A percentile compares a stretch with the other conserved stretches of the same genome.
phyloP scores from a whole-genome alignment of 2,797 vertebrate genomes.

The Pseudochaenichthys georgianus region DNA sequence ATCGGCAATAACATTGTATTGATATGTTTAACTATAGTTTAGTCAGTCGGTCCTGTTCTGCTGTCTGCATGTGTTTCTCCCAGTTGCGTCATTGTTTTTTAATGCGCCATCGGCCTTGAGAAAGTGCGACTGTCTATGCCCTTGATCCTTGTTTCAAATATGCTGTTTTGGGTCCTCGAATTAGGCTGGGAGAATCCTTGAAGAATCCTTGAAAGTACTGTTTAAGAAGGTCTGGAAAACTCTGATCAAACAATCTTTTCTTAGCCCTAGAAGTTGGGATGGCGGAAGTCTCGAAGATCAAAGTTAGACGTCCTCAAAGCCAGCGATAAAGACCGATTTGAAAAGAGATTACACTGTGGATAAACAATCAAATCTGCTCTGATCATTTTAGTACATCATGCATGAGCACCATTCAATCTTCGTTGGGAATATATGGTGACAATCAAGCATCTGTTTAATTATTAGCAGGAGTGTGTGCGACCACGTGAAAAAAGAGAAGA shows the following conservation, averaged over 20 bases:
- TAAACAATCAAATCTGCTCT: neutral
- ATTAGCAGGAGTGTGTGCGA: neutral
- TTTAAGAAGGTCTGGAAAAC: too few species aligned
- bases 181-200: too few species aligned
- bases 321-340: neutral
- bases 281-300: constrained; percentile 6
- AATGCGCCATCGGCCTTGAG: too few species aligned
- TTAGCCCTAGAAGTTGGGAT: neutral
- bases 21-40: too few species aligned
- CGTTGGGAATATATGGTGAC: constrained; percentile 5
- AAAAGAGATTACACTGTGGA: neutral
- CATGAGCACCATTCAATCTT: neutral
- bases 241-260: neutral
- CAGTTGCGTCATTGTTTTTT: too few species aligned
- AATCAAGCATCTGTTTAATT: constrained; percentile 14
- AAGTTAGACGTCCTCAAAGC: constrained; percentile 9
- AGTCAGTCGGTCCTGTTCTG: too few species aligned
- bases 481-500: neutral
- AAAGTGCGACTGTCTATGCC: too few species aligned
- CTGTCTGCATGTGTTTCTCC: too few species aligned
- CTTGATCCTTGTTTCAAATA: too few species aligned
- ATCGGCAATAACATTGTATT: too few species aligned
- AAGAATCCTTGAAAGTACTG: too few species aligned
- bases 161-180: too few species aligned
- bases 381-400: constrained; percentile 2